Evolutionary conservation across 2,113 vertebrate genomes (phyloP).

Genomic region (Paramisgurnus dabryanus): DNA sequence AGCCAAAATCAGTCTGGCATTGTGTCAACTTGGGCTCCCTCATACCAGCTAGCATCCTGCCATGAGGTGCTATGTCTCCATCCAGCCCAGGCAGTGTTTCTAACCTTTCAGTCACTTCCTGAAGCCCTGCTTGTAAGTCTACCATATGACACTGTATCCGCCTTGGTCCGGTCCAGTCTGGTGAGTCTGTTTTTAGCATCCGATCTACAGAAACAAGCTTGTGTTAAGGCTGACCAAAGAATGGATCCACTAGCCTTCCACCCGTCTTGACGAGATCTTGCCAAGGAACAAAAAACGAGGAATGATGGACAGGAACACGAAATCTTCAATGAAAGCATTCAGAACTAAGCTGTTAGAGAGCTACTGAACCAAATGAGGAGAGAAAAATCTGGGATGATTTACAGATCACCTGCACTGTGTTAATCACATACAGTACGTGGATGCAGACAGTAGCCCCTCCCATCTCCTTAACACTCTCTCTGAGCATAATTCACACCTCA

Average conservation of each 20-base stretch:
- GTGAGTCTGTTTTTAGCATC: background rate
- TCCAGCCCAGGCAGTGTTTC: background rate
- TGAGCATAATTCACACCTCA: conserved; percentile 52
- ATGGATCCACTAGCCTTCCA: background rate
- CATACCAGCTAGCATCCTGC: conserved; percentile 67
- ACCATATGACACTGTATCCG: background rate
- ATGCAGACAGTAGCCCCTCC: background rate
- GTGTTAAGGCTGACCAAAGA: background rate
- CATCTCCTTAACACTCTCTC: conserved; percentile 11
- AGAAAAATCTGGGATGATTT: background rate
- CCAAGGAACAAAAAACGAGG: background rate
- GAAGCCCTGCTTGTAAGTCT: background rate
- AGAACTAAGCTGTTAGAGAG: background rate
- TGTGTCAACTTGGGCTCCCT: conserved; percentile 63
- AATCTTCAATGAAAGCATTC: background rate
- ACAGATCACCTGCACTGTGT: background rate
- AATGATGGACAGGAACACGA: background rate
- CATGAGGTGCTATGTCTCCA: conserved; percentile 20
- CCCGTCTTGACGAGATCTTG: background rate
- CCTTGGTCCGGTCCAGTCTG: conserved; percentile 9
- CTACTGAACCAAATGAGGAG: conserved; percentile 10
- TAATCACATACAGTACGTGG: background rate
- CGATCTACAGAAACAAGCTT: background rate
- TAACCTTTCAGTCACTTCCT: conserved; percentile 11
- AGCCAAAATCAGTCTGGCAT: conserved; percentile 65